Evolutionary conservation across 2,888 invertebrate genomes (phyloP), one percentile per base, ranked within the genome.

Genomic region (Coremacera marginata): DNA sequence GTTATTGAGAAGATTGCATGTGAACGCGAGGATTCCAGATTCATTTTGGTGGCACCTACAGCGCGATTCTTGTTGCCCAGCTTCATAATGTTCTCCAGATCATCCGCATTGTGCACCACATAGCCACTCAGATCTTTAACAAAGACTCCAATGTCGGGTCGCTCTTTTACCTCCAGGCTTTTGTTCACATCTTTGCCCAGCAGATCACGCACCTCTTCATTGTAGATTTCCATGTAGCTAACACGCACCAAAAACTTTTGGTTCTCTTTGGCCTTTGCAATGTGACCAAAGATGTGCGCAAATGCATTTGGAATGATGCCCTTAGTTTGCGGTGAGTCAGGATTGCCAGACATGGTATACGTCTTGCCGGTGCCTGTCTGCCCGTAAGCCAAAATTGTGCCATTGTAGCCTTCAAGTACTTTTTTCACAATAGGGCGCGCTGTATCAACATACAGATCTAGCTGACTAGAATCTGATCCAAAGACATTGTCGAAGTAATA

Each of bases 251-350:
- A 91, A 90, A 99, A 99, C 96, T 97, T 96, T 84, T 95, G 95
- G 86, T 96, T 94, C 77, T 96, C 97, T 77, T 93, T 94, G 0
- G 98, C 96, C 87, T 97, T 96, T 0, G 99, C 96, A 83, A 99
- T 99, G 85, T 97, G 96, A 37, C 97, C 97, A 90, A 99, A 99
- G 82, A 99, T 97, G 85, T 99, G 99, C 0, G 98, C 98, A 90
- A 99, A 99, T 0, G 98, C 98, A 90, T 99, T 99, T 0, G 99
- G 99, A 84, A 99, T 99, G 84, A 99, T 98, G 63, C 99, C 99
- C 78, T 96, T 92, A 9, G 96, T 91, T 85, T 98, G 98, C 0
- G 97, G 95, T 16, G 95, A 94, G 2, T 94, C 92, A 81, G 96
- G 93, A 78, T 94, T 93, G 0, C 99, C 99, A 0, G 98, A 96